Evolutionary conservation across 1,140 invertebrate genomes (phyloP).

Genomic region (Lerema accius): DNA sequence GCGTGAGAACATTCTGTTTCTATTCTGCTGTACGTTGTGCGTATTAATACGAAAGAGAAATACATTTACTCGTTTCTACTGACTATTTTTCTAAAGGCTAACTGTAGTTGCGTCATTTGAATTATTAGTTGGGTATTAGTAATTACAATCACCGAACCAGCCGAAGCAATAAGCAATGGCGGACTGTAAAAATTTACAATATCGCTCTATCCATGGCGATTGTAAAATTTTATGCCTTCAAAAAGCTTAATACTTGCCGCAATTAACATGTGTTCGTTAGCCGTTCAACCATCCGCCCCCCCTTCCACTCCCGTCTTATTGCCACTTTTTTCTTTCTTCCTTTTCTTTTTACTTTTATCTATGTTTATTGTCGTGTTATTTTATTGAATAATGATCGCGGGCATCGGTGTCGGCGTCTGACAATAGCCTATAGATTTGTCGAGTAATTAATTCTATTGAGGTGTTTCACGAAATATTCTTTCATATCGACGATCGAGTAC

Average conservation of each 20-base stretch:
- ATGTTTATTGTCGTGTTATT: constrained; percentile 38
- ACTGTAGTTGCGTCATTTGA: too few species aligned
- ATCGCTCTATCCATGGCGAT: constrained; percentile 41
- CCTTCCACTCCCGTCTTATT: constrained; percentile 48
- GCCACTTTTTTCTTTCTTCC: too few species aligned
- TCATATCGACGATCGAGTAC: constrained; percentile 20
- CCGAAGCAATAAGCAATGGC: constrained; percentile 8
- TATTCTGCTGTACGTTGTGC: not conserved
- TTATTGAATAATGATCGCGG: constrained; percentile 22
- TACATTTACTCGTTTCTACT: too few species aligned
- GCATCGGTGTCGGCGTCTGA: constrained; percentile 19
- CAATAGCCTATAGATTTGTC: constrained; percentile 27
- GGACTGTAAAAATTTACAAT: constrained; percentile 50
- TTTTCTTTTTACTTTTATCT: constrained; percentile 39
- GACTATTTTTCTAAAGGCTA: too few species aligned
- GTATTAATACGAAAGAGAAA: too few species aligned
- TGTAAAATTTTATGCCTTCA: constrained; percentile 57
- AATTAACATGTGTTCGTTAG: constrained; percentile 64
- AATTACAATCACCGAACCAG: constrained; percentile 32
- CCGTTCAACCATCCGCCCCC: constrained; percentile 38
- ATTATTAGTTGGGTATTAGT: constrained; percentile 28
- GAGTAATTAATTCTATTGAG: constrained; percentile 30
- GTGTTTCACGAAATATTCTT: constrained; percentile 12
- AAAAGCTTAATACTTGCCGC: constrained; percentile 44
- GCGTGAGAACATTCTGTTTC: constrained; percentile 29